phyloP scores from a whole-genome alignment of 2,888 invertebrate genomes.

The Hanleya hanleyi region DNA sequence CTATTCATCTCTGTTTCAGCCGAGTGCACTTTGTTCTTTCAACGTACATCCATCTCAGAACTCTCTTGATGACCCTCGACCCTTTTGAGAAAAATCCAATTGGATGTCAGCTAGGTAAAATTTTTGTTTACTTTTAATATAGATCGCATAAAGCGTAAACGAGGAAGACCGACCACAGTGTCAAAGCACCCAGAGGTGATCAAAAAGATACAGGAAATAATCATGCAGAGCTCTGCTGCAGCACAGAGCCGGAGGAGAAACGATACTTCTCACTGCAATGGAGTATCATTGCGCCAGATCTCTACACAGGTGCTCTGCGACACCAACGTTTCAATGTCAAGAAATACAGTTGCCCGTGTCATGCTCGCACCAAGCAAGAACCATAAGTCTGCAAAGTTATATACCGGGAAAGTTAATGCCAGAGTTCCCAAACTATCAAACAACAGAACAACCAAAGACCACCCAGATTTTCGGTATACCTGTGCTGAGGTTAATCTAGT shows the following conservation, averaged over 20 bases:
- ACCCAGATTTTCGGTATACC: neutral
- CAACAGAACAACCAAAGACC: neutral
- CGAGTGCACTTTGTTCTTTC: too few species aligned
- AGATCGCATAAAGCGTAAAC: neutral
- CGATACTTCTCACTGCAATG: neutral
- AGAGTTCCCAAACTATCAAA: neutral
- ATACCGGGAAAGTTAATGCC: neutral
- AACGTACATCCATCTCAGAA: too few species aligned
- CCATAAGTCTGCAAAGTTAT: neutral
- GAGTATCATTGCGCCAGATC: neutral
- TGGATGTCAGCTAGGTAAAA: too few species aligned
- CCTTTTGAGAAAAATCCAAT: too few species aligned
- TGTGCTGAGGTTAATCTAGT: neutral
- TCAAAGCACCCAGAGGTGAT: neutral
- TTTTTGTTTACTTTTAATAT: neutral
- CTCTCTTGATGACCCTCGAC: too few species aligned
- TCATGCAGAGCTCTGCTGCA: too few species aligned
- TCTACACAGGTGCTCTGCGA: neutral
- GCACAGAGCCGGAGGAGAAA: neutral
- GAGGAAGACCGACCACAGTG: neutral
- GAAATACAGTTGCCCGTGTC: neutral
- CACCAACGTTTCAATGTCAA: neutral
- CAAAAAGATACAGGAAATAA: neutral
- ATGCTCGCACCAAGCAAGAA: neutral
- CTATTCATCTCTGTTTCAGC: too few species aligned